phyloP scores from a whole-genome alignment of 2,113 vertebrate species.

The Daboia siamensis region DNA sequence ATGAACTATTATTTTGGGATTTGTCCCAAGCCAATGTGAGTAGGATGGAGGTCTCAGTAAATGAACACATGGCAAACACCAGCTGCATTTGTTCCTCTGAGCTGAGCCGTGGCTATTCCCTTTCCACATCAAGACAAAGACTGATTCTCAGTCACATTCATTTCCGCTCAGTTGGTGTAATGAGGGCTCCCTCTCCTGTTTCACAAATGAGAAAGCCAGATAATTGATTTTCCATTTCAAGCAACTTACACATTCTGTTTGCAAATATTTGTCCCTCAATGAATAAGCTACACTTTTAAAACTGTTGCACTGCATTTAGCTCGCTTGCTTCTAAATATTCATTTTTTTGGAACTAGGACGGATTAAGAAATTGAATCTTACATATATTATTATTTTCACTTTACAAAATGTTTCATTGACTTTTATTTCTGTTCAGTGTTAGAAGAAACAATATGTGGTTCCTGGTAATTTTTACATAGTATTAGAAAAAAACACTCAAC shows the following conservation, averaged over 20 bases:
- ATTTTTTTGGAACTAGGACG: neutral
- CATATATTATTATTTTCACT: neutral
- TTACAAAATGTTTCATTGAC: neutral
- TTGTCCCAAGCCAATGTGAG: neutral
- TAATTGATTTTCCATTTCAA: neutral
- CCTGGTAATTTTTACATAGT: neutral
- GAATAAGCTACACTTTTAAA: neutral
- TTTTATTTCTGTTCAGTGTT: neutral
- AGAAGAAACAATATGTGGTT: neutral
- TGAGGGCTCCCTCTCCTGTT: conserved; percentile 52
- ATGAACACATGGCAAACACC: neutral
- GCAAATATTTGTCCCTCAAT: neutral
- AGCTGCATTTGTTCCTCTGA: neutral
- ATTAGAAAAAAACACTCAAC: neutral
- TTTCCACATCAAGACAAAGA: neutral
- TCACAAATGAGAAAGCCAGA: neutral
- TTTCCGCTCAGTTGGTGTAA: conserved; percentile 5
- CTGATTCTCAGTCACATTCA: neutral
- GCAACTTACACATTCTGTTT: neutral
- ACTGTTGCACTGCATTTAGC: neutral
- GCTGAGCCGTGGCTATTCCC: neutral
- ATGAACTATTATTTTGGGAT: neutral
- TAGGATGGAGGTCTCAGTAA: neutral
- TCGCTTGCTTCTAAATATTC: neutral
- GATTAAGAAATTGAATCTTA: neutral